phyloP scores from a whole-genome alignment of 2,113 vertebrate genomes.

The Drymodes brunneopygia region DNA sequence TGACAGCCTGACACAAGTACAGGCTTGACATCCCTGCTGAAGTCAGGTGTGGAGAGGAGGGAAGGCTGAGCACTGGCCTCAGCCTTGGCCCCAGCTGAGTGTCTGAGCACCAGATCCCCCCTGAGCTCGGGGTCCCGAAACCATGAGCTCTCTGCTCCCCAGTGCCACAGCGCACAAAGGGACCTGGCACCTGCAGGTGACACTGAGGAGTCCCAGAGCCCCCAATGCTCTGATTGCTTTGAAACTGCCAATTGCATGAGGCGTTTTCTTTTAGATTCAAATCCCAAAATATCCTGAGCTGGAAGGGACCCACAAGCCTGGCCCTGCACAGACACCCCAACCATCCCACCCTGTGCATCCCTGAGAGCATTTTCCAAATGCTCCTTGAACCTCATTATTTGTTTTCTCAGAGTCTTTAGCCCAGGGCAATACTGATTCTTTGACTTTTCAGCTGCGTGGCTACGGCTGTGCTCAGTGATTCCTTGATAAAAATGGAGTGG shows the following conservation, averaged over 20 bases:
- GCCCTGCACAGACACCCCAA: background rate
- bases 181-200: rapidly evolving
- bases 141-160: background rate
- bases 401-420: background rate
- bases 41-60: background rate
- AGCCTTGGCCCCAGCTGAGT: background rate
- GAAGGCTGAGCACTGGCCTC: background rate
- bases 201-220: rapidly evolving
- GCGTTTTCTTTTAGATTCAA: background rate
- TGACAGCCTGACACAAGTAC: background rate
- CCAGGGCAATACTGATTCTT: background rate
- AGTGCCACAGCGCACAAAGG: background rate
- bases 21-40: background rate
- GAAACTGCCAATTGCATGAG: background rate
- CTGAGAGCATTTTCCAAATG: background rate
- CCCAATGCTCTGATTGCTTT: background rate
- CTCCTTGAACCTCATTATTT: background rate
- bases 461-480: background rate
- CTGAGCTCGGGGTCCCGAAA: rapidly evolving
- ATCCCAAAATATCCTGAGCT: background rate
- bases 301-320: background rate
- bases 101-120: background rate
- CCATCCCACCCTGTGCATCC: background rate
- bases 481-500: background rate
- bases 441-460: background rate